phyloP scores from a whole-genome alignment of 2,113 vertebrate species.

The Isurus oxyrinchus region DNA sequence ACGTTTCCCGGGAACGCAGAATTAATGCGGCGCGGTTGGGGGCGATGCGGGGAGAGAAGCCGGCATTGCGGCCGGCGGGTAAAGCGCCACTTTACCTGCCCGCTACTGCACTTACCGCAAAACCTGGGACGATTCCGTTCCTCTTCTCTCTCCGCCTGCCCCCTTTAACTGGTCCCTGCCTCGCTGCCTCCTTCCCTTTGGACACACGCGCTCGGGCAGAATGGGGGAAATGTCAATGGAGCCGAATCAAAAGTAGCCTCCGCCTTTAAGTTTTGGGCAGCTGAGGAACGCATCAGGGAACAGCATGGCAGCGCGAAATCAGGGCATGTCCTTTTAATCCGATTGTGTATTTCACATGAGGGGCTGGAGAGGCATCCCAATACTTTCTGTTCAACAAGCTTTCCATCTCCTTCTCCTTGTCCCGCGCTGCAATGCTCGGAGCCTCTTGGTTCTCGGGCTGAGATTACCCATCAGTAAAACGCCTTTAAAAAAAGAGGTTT shows the following conservation, averaged over 20 bases:
- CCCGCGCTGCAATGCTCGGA: not conserved
- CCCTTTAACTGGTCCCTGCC: not conserved
- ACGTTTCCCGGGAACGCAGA: no score
- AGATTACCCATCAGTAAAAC: not conserved
- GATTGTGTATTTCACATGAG: not conserved
- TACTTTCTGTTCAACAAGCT: not conserved
- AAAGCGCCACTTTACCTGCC: no score
- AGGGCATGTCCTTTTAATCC: not conserved
- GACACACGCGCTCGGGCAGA: not conserved
- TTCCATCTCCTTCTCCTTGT: not conserved
- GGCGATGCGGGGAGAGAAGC: no score
- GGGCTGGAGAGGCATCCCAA: not conserved
- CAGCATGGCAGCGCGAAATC: not conserved
- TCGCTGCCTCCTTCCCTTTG: not conserved
- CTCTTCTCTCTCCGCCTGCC: not conserved
- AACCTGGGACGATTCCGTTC: no score
- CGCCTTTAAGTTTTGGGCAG: not conserved
- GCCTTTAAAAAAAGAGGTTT: not conserved
- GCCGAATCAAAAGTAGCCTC: not conserved
- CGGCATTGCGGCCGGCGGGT: no score
- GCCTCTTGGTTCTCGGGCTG: not conserved
- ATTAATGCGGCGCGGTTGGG: no score
- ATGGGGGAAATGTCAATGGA: not conserved
- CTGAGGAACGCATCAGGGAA: not conserved
- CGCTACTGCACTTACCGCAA: no score